phyloP scores from a whole-genome alignment of 2,797 vertebrate species.

The Helicolenus hilgendorfi region DNA sequence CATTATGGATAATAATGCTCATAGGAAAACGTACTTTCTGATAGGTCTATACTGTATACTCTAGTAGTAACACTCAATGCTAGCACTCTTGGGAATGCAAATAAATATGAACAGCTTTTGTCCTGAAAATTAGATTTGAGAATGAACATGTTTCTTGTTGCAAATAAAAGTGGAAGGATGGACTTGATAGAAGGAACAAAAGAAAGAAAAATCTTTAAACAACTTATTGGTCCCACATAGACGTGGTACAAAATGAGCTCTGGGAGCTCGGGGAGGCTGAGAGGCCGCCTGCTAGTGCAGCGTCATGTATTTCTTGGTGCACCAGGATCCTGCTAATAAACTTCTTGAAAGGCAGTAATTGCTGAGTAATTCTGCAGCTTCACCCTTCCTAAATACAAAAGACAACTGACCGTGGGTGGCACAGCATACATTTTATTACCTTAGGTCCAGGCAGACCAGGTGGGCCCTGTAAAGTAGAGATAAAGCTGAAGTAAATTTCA shows the following conservation, averaged over 20 bases:
- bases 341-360: constrained; percentile 35
- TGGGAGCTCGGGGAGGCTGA: constrained; percentile 29
- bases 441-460: constrained; percentile 65
- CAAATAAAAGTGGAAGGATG: not conserved
- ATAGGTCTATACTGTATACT: not conserved
- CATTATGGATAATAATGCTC: not conserved
- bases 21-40: not conserved
- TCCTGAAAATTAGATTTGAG: not conserved
- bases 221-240: constrained; percentile 49
- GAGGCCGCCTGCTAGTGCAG: constrained; percentile 25
- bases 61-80: not conserved
- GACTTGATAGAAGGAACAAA: not conserved
- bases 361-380: constrained; percentile 29
- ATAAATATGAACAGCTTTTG: not conserved
- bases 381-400: constrained; percentile 5
- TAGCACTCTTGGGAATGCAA: not conserved
- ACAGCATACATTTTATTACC: constrained; percentile 61
- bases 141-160: not conserved
- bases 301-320: constrained; percentile 4
- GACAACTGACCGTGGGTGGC: not conserved
- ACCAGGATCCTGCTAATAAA: constrained; percentile 28
- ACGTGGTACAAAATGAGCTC: constrained; percentile 55
- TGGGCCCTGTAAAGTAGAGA: constrained; percentile 67
- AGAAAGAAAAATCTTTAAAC: constrained; percentile 2
- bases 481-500: constrained; percentile 11